These are phyloP conservation scores for Notothenia coriiceps DNA, from an alignment of 2,113 vertebrate species.

Conservation along the genomic window DNA sequence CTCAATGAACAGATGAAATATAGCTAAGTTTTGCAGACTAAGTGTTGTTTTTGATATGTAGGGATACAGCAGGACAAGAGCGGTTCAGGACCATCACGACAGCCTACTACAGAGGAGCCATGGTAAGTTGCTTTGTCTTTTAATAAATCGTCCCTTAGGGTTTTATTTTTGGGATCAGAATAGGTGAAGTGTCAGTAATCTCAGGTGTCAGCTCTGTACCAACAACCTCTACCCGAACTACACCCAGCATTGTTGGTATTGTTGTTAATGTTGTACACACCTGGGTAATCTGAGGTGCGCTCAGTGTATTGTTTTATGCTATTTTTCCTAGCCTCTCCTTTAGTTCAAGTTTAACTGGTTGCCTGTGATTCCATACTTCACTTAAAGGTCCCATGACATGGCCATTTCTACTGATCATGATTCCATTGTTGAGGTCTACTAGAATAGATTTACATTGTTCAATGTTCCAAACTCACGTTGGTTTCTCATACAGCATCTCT, in stretches of 20 bases:
- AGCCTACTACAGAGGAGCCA: constrained; percentile 96
- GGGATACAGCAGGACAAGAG: constrained; percentile 97
- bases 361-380: neutral
- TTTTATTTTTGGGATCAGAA: constrained; percentile 7
- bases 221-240: constrained; percentile 11
- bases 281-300: neutral
- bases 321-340: constrained; percentile 20
- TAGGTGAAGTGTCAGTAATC: neutral
- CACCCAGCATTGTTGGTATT: constrained; percentile 40
- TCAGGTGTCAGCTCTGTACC: neutral
- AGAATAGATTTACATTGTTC: too few relatives aligned
- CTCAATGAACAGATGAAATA: neutral
- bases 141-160: neutral
- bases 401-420: too few relatives aligned
- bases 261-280: neutral
- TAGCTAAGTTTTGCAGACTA: neutral
- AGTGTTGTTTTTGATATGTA: constrained; percentile 52
- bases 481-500: too few relatives aligned
- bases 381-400: neutral
- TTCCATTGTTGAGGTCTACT: too few relatives aligned
- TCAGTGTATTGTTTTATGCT: neutral
- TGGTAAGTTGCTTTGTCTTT: constrained; percentile 84
- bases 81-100: constrained; percentile 97
- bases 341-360: constrained; percentile 41
- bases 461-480: too few relatives aligned